These are phyloP conservation scores for Prosapia bicincta DNA, from an alignment of 2,888 invertebrate genomes.

Conservation along the genomic window DNA sequence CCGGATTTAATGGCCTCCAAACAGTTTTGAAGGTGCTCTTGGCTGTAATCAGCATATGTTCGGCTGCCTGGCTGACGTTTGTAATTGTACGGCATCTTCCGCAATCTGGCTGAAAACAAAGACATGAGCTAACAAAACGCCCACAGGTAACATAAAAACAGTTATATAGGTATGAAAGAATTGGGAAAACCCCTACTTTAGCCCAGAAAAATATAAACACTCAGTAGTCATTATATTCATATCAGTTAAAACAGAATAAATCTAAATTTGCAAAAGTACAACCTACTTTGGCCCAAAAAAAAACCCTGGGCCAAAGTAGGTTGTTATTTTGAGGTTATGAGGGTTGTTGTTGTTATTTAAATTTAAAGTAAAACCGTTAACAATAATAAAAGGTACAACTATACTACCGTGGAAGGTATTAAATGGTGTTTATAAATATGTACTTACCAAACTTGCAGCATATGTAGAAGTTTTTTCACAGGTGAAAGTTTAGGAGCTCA, in stretches of 20 bases:
- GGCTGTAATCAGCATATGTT: slow-evolving; percentile 13
- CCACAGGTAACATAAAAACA: too few species aligned
- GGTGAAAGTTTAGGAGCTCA: too few species aligned
- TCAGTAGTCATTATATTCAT: too few species aligned
- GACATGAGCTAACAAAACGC: too few species aligned
- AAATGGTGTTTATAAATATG: neutral
- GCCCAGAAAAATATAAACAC: too few species aligned
- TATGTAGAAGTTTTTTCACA: neutral
- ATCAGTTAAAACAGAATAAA: neutral
- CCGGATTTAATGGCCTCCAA: slow-evolving; percentile 8
- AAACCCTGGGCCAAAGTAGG: neutral
- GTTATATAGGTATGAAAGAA: neutral
- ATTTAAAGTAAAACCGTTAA: neutral
- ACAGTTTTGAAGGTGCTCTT: slow-evolving; percentile 13
- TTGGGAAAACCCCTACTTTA: too few species aligned
- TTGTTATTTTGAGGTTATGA: neutral
- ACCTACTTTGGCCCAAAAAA: neutral
- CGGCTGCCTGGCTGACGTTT: slow-evolving; percentile 18
- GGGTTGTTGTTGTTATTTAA: neutral
- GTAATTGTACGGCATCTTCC: too few species aligned
- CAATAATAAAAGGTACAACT: neutral
- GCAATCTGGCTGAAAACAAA: too few species aligned
- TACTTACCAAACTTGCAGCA: neutral
- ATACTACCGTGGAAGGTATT: neutral
- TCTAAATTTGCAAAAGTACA: neutral